Base-by-base conservation (phyloP, 2,888 invertebrate genomes). In the Temnothorax unifasciatus region DNA sequence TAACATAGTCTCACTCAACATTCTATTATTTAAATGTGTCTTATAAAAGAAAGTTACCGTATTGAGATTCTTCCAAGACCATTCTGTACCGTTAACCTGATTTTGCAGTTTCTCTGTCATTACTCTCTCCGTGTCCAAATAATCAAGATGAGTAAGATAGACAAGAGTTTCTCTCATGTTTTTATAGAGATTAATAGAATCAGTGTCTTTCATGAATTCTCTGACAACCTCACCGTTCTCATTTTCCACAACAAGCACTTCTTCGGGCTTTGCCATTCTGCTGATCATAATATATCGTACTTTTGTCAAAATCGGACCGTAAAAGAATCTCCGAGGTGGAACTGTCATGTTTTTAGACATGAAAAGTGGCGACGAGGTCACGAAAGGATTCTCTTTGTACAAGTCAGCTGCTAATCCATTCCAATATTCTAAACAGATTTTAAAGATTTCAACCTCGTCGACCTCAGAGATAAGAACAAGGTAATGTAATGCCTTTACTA, bases 21-120 rank as follows among this genome's bases (percentile, higher is more conserved):
- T 63, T 34, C 18, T 61, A n/a, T 57, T 18, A 64, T 21, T 57
- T n/a, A 18, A 0, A 9, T 47, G 34, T 63, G 6, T 64, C 29
- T 83, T 47, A 18, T 57, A 41, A 15, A 1, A 52, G 38, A 47
- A 34, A 84, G 15, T 84, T 93, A 96, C 96, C 69, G 99, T 99
- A 94, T 99, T 99, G 82, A 99, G 96, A 95, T 99, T 99, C 95
- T 99, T 99, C 99, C 99, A 99, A 11, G 99, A 99, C 98, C 99
- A 99, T 95, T 99, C 99, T 47, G 97, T 96, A 8, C 99, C 99
- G 95, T 99, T 99, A 3, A 99, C 99, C 96, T 99, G 99, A 95
- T 99, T 99, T 93, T 99, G 98, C 41, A 99, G 96, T 94, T 99
- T 99, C 92, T 99, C 98, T 83, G 99, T 99, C 99, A 99, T 99